Evolutionary conservation across 2,113 vertebrate species (phyloP), one percentile per base, ranked within the genome.

Genomic region (Aythya baeri): DNA sequence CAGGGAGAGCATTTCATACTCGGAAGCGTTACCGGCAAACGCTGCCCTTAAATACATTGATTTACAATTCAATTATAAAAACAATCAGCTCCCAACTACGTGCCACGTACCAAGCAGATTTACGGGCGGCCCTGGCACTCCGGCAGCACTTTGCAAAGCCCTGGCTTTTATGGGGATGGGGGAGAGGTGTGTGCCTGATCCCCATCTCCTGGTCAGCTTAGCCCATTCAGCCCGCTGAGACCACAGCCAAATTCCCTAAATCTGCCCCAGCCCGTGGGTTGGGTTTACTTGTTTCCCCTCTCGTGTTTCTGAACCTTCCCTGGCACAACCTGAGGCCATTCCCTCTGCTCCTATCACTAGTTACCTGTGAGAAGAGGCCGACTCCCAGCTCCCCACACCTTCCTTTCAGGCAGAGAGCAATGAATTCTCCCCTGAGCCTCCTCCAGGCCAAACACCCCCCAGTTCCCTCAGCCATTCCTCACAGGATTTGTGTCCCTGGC

Each of bases 31-130:
- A 41, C 66, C 5, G 2, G 91, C 80, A 50, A 89, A n/a, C 5
- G 1, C 73, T 17, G 77, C 6, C 87, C 86, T 88, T 92, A 93
- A 96, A 86, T 41, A 27, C 63, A 13, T 38, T 70, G 94, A 94
- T 94, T 94, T 88, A 91, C 73, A 54, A 3, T 62, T 91, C 76
- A 90, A 62, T 93, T 90, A 86, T 26, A 58, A 70, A 77, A 88
- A 70, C 86, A 86, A 92, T 91, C 80, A 14, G 80, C 86, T 91
- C 83, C 72, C 76, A 54, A 31, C 31, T 18, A 14, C 4, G 1
- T 0, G 5, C 74, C 78, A 34, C 66, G 1, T n/a, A 88, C 86
- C 61, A 17, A 83, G 49, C 58, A 49, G 88, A 92, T 92, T 88
- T 88, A 93, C 18, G 50, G 92, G 65, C 21, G 38, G 77, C 67